A percentile compares a stretch with the other conserved stretches of the same genome.
phyloP scores from a whole-genome alignment of 2,888 invertebrate species.

The Caenorhabditis drosophilae region DNA sequence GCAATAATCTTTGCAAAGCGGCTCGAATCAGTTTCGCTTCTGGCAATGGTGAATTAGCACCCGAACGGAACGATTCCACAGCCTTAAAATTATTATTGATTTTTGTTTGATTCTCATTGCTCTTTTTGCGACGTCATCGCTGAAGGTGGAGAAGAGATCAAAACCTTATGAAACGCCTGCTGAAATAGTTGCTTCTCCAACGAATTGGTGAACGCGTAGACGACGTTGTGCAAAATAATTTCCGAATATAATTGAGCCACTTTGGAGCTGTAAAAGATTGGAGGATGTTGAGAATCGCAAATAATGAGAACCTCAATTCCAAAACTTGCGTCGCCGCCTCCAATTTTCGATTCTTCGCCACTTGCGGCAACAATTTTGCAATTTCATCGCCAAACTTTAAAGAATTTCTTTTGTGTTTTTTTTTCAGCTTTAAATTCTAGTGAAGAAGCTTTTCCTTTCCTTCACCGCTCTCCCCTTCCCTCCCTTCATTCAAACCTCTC shows the following conservation, averaged over 20 bases:
- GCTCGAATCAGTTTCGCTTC: constrained; percentile 18
- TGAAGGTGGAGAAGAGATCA: too few relatives aligned
- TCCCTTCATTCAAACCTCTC: constrained; percentile 1
- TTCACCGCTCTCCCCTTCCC: too few relatives aligned
- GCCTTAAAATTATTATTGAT: constrained; percentile 9
- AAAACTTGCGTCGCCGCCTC: constrained; percentile 39
- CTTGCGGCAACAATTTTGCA: constrained; percentile 14
- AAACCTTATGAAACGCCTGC: constrained; percentile 43
- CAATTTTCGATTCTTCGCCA: constrained; percentile 32
- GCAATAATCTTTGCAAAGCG: constrained; percentile 1
- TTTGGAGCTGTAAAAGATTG: constrained; percentile 18
- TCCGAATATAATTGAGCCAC: constrained; percentile 26
- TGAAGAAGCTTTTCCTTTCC: too few relatives aligned
- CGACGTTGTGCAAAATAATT: constrained; percentile 30
- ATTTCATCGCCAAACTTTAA: constrained; percentile 37
- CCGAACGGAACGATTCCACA: constrained; percentile 14
- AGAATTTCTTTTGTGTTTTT: not conserved
- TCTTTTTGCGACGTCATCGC: too few relatives aligned
- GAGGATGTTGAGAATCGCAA: too few relatives aligned
- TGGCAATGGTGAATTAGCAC: constrained; percentile 15
- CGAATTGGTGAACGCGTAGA: constrained; percentile 33
- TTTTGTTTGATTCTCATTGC: not conserved
- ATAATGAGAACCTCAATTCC: constrained; percentile 18
- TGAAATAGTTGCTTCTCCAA: constrained; percentile 48
- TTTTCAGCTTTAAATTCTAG: too few relatives aligned